Evolutionary conservation across 2,113 vertebrate species (phyloP).

Genomic region (Lanius collurio): DNA sequence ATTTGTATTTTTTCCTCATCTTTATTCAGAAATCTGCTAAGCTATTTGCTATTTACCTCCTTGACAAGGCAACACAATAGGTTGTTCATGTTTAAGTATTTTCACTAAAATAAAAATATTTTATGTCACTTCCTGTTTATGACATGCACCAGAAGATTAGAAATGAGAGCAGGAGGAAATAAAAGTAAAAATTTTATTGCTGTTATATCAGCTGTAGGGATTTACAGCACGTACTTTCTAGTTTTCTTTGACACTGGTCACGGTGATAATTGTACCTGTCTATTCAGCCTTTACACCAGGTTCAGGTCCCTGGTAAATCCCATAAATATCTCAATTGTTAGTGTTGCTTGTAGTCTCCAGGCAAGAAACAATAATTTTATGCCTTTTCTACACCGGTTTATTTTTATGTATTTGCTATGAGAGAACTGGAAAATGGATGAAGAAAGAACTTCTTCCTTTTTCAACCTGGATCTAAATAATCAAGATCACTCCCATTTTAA

Average conservation of each 20-base stretch:
- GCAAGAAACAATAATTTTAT: background rate
- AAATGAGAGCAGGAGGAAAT: background rate
- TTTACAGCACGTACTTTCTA: background rate
- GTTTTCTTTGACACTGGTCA: background rate
- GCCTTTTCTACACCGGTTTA: background rate
- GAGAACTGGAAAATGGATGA: background rate
- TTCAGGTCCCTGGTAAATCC: background rate
- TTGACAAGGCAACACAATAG: background rate
- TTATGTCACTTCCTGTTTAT: background rate
- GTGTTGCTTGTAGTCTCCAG: background rate
- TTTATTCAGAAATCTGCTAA: background rate
- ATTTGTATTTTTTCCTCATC: background rate
- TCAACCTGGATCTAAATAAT: background rate
- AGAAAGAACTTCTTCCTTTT: background rate
- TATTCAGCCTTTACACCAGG: background rate
- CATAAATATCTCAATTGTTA: background rate
- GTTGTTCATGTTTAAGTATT: background rate
- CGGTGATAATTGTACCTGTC: background rate
- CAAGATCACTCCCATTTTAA: background rate
- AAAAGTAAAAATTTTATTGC: background rate
- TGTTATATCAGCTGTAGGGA: background rate
- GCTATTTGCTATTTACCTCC: background rate
- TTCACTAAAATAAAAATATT: background rate
- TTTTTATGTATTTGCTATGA: background rate
- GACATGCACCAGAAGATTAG: background rate